Conservation (phyloP, 2,113 vertebrate genomes). For the Sisor rabdophorus region DNA sequence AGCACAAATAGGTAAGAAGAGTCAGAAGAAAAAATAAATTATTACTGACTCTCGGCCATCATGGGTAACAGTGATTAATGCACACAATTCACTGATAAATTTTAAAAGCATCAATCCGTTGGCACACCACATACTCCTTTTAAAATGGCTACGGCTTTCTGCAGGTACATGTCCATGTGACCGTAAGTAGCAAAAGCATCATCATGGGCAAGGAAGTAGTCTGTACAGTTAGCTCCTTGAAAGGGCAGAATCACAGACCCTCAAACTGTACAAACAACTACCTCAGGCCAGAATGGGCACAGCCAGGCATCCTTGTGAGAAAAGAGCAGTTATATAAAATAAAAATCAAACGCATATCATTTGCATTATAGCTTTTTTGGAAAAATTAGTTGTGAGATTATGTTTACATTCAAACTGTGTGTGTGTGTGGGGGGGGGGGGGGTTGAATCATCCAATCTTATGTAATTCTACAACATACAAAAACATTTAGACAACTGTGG, state of each 20-base stretch:
- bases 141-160: not conserved
- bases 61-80: not conserved
- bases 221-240: constrained; percentile 99
- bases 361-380: not conserved
- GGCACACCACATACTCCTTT: not conserved
- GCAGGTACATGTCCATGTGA: not conserved
- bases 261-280: constrained; percentile 99
- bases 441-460: not conserved
- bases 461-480: too few species aligned
- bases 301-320: not conserved
- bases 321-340: not conserved
- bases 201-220: constrained; percentile 99
- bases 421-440: too few species aligned
- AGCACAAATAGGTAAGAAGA: constrained; percentile 35
- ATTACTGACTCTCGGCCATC: too few species aligned
- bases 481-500: too few species aligned
- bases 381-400: not conserved
- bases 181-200: constrained; percentile 68
- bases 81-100: not conserved
- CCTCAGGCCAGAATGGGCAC: constrained; percentile 93
- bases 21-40: not conserved
- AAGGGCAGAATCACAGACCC: constrained; percentile 99
- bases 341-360: not conserved
- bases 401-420: not conserved
- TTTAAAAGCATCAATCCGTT: not conserved